A percentile compares a stretch with the other conserved stretches of the same genome.
Evolutionary conservation across 2,113 vertebrate genomes (phyloP).

Genomic region (Cepphus grylle): DNA sequence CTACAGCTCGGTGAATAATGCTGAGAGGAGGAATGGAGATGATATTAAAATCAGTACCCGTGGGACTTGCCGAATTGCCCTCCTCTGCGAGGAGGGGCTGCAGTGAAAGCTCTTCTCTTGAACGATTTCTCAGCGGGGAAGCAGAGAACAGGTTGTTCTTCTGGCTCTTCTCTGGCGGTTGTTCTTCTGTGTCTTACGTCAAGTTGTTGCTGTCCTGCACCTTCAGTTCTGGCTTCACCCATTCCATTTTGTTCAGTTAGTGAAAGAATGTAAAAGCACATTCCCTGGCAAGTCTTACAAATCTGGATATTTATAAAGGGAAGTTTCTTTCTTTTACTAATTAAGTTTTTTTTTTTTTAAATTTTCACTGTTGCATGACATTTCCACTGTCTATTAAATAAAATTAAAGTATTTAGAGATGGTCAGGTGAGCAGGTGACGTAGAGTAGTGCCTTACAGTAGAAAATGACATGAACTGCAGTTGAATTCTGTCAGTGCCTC

Average conservation of each 20-base stretch:
- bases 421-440: neutral
- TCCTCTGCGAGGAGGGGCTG: neutral
- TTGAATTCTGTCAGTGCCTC: neutral
- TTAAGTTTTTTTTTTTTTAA: neutral
- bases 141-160: neutral
- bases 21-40: neutral
- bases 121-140: neutral
- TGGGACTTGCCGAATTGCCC: rapidly evolving
- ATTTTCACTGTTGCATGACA: neutral
- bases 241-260: neutral
- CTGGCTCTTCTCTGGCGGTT: neutral
- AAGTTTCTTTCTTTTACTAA: neutral
- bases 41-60: neutral
- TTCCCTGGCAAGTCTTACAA: neutral
- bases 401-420: neutral
- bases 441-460: neutral
- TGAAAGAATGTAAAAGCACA: neutral
- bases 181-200: rapidly evolving
- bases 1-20: neutral
- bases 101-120: neutral
- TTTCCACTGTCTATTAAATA: neutral
- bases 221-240: neutral
- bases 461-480: neutral
- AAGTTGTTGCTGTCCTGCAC: neutral
- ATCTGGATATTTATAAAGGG: neutral